These are phyloP conservation scores for Sebastiscus tertius DNA, from an alignment of 2,797 vertebrate species.

Conservation along the genomic window DNA sequence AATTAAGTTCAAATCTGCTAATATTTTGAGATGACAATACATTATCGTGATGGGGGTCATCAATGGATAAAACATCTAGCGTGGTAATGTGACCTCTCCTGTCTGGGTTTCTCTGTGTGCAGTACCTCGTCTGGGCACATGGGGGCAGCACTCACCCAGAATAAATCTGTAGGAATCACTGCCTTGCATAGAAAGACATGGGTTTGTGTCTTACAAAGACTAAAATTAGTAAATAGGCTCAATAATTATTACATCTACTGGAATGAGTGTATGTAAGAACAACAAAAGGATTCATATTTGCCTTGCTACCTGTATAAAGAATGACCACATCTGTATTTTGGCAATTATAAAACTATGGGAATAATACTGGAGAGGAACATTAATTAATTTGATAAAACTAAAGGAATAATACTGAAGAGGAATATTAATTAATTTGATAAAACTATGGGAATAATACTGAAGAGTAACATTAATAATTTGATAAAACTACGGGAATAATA, in stretches of 20 bases:
- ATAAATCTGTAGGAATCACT: background rate
- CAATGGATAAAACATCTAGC: background rate
- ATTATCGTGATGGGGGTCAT: background rate
- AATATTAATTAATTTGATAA: too few species aligned
- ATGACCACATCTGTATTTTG: background rate
- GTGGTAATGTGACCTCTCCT: background rate
- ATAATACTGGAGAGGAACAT: too few species aligned
- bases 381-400: too few species aligned
- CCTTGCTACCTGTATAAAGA: background rate
- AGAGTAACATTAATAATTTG: fast-evolving
- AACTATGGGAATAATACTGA: background rate
- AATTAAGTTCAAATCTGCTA: background rate
- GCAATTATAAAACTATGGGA: background rate
- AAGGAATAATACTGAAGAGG: too few species aligned
- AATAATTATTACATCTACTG: background rate
- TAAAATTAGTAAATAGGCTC: background rate
- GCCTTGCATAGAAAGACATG: background rate
- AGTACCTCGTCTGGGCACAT: constrained; percentile 23
- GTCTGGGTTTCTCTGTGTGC: background rate
- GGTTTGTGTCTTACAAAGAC: background rate
- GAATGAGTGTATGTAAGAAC: fast-evolving
- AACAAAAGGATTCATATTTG: fast-evolving
- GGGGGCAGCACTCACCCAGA: constrained; percentile 13
- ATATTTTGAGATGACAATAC: background rate
- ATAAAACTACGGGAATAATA: too few species aligned